Conservation (phyloP, 2,888 invertebrate genomes). For the Drosophila falleni region DNA sequence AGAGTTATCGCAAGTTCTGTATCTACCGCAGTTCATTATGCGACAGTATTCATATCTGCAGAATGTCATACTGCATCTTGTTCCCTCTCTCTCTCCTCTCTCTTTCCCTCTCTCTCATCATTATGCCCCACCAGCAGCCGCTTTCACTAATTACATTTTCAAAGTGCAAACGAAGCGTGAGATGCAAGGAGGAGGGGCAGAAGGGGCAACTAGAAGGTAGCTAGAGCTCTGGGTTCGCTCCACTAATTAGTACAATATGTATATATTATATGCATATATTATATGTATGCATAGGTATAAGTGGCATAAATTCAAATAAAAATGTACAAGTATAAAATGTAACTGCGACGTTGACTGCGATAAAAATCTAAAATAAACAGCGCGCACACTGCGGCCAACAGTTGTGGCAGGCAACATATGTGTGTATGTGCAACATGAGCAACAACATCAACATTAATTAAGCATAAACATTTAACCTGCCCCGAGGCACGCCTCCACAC, state of each 20-base stretch:
- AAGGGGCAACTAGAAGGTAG: constrained; percentile 43
- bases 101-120: not conserved
- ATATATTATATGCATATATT: constrained; percentile 16
- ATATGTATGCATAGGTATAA: constrained; percentile 46
- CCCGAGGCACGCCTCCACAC: constrained; percentile 50
- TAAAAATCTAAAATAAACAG: constrained; percentile 81
- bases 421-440: constrained; percentile 19
- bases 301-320: constrained; percentile 82
- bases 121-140: constrained; percentile 49
- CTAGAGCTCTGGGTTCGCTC: constrained; percentile 44
- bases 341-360: constrained; percentile 67
- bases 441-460: constrained; percentile 73
- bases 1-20: constrained; percentile 53
- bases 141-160: constrained; percentile 81
- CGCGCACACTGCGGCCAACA: constrained; percentile 57
- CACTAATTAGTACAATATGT: constrained; percentile 76
- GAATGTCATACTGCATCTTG: constrained; percentile 35
- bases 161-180: constrained; percentile 81
- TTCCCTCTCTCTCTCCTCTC: constrained; percentile 6
- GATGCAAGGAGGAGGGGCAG: constrained; percentile 8
- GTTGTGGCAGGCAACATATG: constrained; percentile 65
- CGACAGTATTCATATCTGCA: constrained; percentile 74
- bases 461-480: constrained; percentile 81
- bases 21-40: constrained; percentile 75
- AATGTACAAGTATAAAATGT: constrained; percentile 77